Percentiles rank a stretch among this genome's conserved stretches.
Evolutionary conservation across 2,888 invertebrate genomes (phyloP).

Genomic region (Petrolisthes cinctipes): DNA sequence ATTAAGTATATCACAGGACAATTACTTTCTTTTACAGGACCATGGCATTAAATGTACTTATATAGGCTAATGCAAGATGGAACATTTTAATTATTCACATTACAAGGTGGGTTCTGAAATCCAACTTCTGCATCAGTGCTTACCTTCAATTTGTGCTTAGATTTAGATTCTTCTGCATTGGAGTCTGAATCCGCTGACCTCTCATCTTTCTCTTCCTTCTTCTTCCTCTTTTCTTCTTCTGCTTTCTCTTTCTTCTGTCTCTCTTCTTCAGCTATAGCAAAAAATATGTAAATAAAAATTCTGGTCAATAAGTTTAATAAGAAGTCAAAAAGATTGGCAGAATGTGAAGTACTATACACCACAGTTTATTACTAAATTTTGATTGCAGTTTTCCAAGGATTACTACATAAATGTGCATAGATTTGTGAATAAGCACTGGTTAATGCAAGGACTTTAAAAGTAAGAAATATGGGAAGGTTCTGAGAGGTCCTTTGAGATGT

Average conservation of each 20-base stretch:
- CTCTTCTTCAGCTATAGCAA: slow-evolving; percentile 69
- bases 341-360: no score
- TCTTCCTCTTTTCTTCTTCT: slow-evolving; percentile 44
- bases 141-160: slow-evolving; percentile 85
- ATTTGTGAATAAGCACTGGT: background rate
- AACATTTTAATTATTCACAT: no score
- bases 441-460: background rate
- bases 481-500: background rate
- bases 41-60: no score
- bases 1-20: no score
- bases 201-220: slow-evolving; percentile 70
- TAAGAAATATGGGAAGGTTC: background rate
- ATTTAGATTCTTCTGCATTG: slow-evolving; percentile 74
- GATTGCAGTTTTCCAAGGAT: no score
- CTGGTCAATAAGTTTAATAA: no score
- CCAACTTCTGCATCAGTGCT: background rate
- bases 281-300: background rate
- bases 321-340: no score
- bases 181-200: slow-evolving; percentile 71
- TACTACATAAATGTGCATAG: no score
- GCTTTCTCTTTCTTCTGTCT: slow-evolving; percentile 69
- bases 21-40: no score
- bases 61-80: no score
- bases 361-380: no score
- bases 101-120: background rate